Evolutionary conservation across 2,888 invertebrate species (phyloP).

Genomic region (Hyppa rectilinea): DNA sequence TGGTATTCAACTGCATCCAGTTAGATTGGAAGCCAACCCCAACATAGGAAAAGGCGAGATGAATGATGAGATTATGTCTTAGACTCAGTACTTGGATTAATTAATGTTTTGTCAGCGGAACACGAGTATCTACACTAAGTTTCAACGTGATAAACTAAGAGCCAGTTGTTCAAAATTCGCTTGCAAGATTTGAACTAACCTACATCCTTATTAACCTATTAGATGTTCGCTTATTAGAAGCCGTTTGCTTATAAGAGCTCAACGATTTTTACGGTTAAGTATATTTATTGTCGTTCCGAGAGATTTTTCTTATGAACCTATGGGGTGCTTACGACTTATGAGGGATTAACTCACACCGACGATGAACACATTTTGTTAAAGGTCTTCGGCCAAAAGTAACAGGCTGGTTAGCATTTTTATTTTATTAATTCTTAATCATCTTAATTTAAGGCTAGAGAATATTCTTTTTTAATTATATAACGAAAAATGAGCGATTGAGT

Average conservation of each 20-base stretch:
- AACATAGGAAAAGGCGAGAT: too few relatives aligned
- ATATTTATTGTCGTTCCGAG: too few relatives aligned
- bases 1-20: background rate
- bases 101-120: slow-evolving; percentile 24
- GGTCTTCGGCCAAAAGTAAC: background rate
- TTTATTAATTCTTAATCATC: background rate
- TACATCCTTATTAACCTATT: too few relatives aligned
- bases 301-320: too few relatives aligned
- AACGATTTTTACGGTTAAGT: too few relatives aligned
- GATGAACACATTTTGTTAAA: too few relatives aligned
- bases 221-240: too few relatives aligned
- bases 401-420: background rate
- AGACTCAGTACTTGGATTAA: slow-evolving; percentile 2
- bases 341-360: too few relatives aligned
- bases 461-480: too few relatives aligned
- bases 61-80: background rate
- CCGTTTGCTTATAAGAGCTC: too few relatives aligned
- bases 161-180: background rate
- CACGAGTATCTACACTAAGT: background rate
- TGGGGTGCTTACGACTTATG: too few relatives aligned
- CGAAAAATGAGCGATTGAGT: too few relatives aligned
- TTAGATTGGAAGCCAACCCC: background rate
- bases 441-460: background rate
- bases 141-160: background rate
- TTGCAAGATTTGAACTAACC: background rate